A percentile compares a stretch with the other conserved stretches of the same genome.
Evolutionary conservation across 2,797 vertebrate species (phyloP).

Genomic region (Tachyglossus aculeatus): DNA sequence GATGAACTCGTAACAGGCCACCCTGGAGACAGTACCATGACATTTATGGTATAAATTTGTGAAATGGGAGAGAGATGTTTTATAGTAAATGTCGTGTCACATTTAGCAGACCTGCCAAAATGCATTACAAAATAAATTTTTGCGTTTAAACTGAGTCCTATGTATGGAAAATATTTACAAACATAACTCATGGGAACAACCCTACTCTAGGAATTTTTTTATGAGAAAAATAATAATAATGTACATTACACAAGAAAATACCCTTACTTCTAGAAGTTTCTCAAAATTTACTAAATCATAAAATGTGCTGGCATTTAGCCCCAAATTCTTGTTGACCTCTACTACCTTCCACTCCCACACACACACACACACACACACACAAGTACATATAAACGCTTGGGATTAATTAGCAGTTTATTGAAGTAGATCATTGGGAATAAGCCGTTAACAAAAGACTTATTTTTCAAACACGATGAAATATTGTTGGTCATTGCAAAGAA

Average conservation of each 20-base stretch:
- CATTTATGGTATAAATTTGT: not conserved
- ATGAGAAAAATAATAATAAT: constrained; percentile 36
- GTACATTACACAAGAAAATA: constrained; percentile 38
- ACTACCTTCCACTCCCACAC: not conserved
- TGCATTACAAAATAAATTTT: not conserved
- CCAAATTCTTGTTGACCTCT: constrained; percentile 47
- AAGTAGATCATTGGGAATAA: constrained; percentile 20
- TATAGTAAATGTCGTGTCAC: not conserved
- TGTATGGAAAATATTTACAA: constrained; percentile 45
- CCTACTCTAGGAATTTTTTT: constrained; percentile 1
- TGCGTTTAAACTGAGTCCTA: not conserved
- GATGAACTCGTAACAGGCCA: no score
- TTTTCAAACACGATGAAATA: no score
- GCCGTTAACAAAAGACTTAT: constrained; percentile 24
- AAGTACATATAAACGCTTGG: not conserved
- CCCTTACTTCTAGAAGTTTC: constrained; percentile 46
- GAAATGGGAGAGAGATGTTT: not conserved
- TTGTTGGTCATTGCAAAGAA: no score
- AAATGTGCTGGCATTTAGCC: constrained; percentile 44
- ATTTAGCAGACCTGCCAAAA: not conserved
- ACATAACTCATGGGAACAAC: constrained; percentile 42
- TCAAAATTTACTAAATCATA: constrained; percentile 47
- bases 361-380: not conserved
- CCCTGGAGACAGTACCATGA: not conserved
- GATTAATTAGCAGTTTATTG: constrained; percentile 13